phyloP scores from a whole-genome alignment of 1,140 invertebrate genomes.

The Cotesia chilonis region DNA sequence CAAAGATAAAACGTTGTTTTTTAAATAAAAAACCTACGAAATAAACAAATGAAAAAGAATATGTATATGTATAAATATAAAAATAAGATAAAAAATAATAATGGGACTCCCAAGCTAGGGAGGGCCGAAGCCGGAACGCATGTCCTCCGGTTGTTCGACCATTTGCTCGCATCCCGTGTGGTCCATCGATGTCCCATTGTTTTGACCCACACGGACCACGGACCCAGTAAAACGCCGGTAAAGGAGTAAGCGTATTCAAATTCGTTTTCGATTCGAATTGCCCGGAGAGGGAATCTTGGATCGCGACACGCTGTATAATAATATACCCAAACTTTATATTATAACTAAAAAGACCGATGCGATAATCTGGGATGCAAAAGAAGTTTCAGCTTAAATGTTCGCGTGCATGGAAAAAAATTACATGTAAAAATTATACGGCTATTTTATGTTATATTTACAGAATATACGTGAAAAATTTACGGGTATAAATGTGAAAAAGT shows the following conservation, averaged over 20 bases:
- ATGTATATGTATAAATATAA: slow-evolving; percentile 24
- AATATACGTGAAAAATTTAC: no score
- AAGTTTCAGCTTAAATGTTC: no score
- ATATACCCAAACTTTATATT: no score
- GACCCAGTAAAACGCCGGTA: slow-evolving; percentile 30
- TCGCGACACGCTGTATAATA: no score
- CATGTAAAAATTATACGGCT: no score
- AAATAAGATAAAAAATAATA: slow-evolving; percentile 24
- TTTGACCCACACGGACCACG: slow-evolving; percentile 45
- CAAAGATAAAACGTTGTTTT: no score
- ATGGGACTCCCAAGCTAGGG: slow-evolving; percentile 36
- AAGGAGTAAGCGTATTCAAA: slow-evolving; percentile 54
- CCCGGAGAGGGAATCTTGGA: slow-evolving; percentile 31
- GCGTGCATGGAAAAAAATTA: no score
- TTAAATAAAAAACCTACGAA: no score
- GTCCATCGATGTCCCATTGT: slow-evolving; percentile 66
- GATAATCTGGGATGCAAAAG: no score
- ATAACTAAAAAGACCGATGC: no score
- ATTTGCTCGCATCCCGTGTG: slow-evolving; percentile 67
- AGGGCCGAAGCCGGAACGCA: slow-evolving; percentile 60
- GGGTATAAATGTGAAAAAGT: no score
- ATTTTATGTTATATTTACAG: no score
- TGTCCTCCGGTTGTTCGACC: slow-evolving; percentile 66
- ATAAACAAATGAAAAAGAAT: slow-evolving; percentile 11
- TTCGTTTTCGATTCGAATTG: slow-evolving; percentile 52